Percentiles rank a stretch among this genome's conserved stretches.
These are phyloP conservation scores for Xestia rhomboidea DNA, from an alignment of 2,888 invertebrate species.

Conservation along the genomic window DNA sequence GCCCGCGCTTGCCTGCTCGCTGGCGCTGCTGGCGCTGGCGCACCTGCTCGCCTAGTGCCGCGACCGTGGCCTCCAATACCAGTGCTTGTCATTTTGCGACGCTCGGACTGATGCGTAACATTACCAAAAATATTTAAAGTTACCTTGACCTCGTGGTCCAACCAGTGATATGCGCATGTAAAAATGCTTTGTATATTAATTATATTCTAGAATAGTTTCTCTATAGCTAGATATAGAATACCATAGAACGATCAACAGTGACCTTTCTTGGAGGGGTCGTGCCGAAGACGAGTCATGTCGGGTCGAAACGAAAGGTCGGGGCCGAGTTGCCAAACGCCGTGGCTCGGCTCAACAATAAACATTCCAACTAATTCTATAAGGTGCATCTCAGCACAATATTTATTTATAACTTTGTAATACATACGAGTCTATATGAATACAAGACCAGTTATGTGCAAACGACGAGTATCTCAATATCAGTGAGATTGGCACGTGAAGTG, in stretches of 20 bases:
- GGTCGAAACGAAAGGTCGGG: slow-evolving; percentile 84
- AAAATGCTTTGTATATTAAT: slow-evolving; percentile 85
- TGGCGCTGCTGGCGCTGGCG: slow-evolving; percentile 80
- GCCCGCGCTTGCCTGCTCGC: slow-evolving; percentile 77
- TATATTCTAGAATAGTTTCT: slow-evolving; percentile 64
- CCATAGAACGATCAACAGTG: slow-evolving; percentile 66
- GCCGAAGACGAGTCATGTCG: slow-evolving; percentile 82
- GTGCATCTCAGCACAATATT: slow-evolving; percentile 78
- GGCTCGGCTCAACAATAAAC: slow-evolving; percentile 81
- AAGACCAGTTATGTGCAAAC: slow-evolving; percentile 54
- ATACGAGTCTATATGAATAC: slow-evolving; percentile 41
- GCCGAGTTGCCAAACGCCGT: slow-evolving; percentile 83
- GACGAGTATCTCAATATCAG: slow-evolving; percentile 53
- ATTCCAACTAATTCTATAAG: slow-evolving; percentile 81
- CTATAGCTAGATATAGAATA: slow-evolving; percentile 58
- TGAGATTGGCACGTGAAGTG: slow-evolving; percentile 46
- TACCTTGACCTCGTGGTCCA: slow-evolving; percentile 87
- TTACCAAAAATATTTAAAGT: slow-evolving; percentile 89
- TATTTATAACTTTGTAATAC: slow-evolving; percentile 72
- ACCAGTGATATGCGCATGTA: slow-evolving; percentile 88
- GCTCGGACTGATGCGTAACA: slow-evolving; percentile 85
- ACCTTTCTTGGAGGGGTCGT: slow-evolving; percentile 77
- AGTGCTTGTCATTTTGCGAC: slow-evolving; percentile 76
- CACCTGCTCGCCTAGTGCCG: slow-evolving; percentile 84
- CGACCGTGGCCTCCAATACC: slow-evolving; percentile 74